Conservation (phyloP, 2,797 vertebrate genomes). For the Onychomys leucogaster region DNA sequence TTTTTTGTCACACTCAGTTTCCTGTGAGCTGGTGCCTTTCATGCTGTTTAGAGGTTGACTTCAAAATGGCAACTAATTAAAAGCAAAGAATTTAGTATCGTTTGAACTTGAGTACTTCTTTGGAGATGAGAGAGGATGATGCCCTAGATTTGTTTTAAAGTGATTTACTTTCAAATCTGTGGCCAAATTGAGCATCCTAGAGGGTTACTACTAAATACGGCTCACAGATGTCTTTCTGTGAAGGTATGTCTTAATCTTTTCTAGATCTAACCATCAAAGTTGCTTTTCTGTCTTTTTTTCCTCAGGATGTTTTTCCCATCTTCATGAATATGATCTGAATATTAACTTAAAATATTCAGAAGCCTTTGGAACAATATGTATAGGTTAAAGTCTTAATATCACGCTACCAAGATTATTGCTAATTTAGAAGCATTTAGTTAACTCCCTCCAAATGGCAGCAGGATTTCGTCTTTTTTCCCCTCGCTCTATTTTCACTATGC, state of each 20-base stretch:
- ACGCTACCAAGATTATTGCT: neutral
- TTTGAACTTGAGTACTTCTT: slow-evolving; percentile 82
- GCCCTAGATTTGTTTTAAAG: slow-evolving; percentile 73
- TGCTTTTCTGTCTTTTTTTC: neutral
- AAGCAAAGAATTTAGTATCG: slow-evolving; percentile 76
- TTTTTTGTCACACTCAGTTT: slow-evolving; percentile 76
- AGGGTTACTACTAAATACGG: slow-evolving; percentile 59
- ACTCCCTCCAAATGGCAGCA: neutral
- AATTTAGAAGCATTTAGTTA: neutral
- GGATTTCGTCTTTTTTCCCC: neutral
- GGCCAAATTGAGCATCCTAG: slow-evolving; percentile 59
- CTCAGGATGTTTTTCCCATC: neutral
- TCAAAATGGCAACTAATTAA: slow-evolving; percentile 87
- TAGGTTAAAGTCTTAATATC: neutral
- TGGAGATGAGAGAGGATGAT: slow-evolving; percentile 74
- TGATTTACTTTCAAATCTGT: slow-evolving; percentile 80
- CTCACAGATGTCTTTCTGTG: slow-evolving; percentile 64
- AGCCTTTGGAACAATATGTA: neutral
- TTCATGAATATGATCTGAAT: slow-evolving; percentile 28
- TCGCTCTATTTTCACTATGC: neutral
- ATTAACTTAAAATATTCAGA: slow-evolving; percentile 36
- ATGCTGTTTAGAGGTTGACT: slow-evolving; percentile 77
- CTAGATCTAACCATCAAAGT: slow-evolving; percentile 40
- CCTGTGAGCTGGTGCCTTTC: slow-evolving; percentile 75
- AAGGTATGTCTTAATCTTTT: slow-evolving; percentile 61